These are phyloP conservation scores for Taurulus bubalis DNA, from an alignment of 2,113 vertebrate species.

Conservation along the genomic window DNA sequence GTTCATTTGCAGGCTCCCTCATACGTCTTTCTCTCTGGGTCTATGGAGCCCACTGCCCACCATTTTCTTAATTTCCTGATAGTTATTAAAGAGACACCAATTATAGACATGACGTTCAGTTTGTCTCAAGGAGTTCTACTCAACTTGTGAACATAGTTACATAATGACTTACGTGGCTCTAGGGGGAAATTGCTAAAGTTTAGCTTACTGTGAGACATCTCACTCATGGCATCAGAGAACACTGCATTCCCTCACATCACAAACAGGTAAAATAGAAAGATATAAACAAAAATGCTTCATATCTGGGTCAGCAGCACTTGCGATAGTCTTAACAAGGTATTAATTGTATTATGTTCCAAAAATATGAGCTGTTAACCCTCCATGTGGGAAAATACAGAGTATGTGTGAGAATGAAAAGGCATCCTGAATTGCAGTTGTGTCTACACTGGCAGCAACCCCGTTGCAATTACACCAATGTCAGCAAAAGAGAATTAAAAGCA, in stretches of 20 bases:
- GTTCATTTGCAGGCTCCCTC: neutral
- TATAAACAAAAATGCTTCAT: neutral
- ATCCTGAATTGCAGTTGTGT: neutral
- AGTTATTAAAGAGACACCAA: neutral
- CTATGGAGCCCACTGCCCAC: neutral
- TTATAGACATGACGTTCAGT: neutral
- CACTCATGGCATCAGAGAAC: neutral
- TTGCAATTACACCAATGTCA: neutral
- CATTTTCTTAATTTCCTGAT: neutral
- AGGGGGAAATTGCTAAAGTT: neutral
- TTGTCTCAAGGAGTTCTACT: neutral
- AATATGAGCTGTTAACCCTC: neutral
- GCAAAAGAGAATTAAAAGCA: neutral
- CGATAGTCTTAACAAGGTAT: neutral
- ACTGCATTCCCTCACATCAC: neutral
- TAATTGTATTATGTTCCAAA: neutral
- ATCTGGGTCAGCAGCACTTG: neutral
- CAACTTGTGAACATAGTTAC: neutral
- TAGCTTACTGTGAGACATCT: neutral
- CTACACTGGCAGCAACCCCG: neutral
- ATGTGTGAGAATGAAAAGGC: neutral
- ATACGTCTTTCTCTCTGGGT: neutral
- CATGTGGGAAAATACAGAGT: neutral
- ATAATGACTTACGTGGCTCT: neutral
- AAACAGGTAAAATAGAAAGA: neutral